phyloP scores from a whole-genome alignment of 2,888 invertebrate genomes.

The Parapristionchus giblindavisi region DNA sequence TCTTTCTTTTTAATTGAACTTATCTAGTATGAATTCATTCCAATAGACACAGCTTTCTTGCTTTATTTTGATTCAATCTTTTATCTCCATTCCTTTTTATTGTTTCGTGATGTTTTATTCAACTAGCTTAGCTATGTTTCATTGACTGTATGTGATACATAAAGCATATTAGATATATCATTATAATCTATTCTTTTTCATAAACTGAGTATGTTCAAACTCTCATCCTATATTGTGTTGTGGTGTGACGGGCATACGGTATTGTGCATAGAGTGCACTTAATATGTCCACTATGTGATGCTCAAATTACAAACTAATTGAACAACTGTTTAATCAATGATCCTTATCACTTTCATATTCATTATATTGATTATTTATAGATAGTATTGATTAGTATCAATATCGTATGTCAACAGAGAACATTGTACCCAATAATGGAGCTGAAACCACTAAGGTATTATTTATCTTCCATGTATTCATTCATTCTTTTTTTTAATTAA shows the following conservation, averaged over 20 bases:
- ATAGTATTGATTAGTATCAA: background rate
- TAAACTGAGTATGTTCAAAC: background rate
- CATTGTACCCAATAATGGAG: background rate
- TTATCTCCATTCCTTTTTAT: conserved; percentile 20
- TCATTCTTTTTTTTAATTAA: too few relatives aligned
- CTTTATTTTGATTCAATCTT: too few relatives aligned
- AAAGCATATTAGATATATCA: background rate
- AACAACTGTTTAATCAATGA: background rate
- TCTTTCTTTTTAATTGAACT: background rate
- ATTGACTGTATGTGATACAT: conserved; percentile 34
- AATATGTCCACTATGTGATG: background rate
- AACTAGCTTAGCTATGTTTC: conserved; percentile 15
- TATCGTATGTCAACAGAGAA: conserved; percentile 28
- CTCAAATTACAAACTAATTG: background rate
- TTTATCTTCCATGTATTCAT: too few relatives aligned
- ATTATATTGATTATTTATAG: background rate
- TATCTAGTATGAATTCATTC: conserved; percentile 14
- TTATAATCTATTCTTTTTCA: background rate
- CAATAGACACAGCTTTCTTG: background rate
- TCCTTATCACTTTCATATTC: background rate
- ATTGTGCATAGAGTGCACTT: background rate
- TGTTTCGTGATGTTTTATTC: conserved; percentile 12
- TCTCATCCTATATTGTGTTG: conserved; percentile 8
- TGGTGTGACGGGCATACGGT: conserved; percentile 10
- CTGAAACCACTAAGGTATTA: conserved; percentile 22